A percentile compares a stretch with the other conserved stretches of the same genome.
phyloP scores from a whole-genome alignment of 2,113 vertebrate species.

The Perca schrenkii region DNA sequence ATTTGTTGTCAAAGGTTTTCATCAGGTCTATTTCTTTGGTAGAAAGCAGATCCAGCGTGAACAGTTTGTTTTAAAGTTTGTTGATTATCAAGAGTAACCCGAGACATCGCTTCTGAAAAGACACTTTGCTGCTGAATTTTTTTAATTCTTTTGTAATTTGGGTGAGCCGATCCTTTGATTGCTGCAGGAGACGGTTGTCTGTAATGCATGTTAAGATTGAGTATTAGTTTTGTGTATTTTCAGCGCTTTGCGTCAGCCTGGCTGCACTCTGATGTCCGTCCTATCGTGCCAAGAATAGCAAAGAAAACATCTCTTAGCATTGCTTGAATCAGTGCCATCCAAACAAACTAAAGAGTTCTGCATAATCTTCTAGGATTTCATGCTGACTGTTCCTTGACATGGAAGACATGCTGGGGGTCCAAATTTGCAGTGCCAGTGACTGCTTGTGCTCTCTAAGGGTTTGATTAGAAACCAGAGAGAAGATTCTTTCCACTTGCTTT shows the following conservation, averaged over 20 bases:
- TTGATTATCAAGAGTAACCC: not conserved
- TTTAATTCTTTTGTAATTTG: constrained; percentile 20
- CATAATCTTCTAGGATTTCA: constrained; percentile 70
- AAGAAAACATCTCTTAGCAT: constrained; percentile 49
- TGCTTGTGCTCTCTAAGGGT: constrained; percentile 35
- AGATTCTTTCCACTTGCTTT: constrained; percentile 63
- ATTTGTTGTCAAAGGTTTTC: not conserved
- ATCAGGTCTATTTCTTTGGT: not conserved
- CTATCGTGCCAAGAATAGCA: constrained; percentile 68
- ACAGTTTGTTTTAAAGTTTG: not conserved
- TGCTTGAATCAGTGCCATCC: constrained; percentile 36
- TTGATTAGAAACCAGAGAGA: constrained; percentile 24
- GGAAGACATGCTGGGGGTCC: constrained; percentile 43
- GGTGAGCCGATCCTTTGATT: constrained; percentile 19
- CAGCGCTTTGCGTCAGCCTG: constrained; percentile 20
- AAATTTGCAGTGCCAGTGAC: constrained; percentile 57
- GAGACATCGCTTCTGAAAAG: constrained; percentile 8
- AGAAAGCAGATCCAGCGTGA: constrained; percentile 7
- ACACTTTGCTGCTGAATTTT: constrained; percentile 6
- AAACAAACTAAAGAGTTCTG: constrained; percentile 57
- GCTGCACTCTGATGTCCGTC: constrained; percentile 8
- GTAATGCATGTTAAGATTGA: constrained; percentile 16
- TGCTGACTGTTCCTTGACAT: constrained; percentile 53
- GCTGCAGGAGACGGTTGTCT: constrained; percentile 7
- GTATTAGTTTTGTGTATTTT: constrained; percentile 54